phyloP scores from a whole-genome alignment of 2,888 invertebrate genomes.

The Lydus trimaculatus region DNA sequence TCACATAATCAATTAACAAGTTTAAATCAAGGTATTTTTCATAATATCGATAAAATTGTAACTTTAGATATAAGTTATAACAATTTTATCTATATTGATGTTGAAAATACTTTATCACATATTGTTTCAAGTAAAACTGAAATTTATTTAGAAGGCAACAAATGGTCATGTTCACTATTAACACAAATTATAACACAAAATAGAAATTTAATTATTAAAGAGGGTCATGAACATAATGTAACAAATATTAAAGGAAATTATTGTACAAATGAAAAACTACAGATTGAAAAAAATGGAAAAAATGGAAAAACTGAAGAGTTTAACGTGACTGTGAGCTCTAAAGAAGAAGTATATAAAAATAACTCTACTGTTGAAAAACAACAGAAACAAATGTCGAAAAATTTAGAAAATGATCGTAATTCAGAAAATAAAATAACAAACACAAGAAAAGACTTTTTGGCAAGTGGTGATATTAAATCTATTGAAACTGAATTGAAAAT shows the following conservation, averaged over 20 bases:
- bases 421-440: too few relatives aligned
- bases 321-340: too few relatives aligned
- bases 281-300: not conserved
- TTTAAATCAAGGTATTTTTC: not conserved
- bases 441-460: too few relatives aligned
- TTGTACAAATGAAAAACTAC: not conserved
- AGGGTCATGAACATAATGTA: not conserved
- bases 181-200: not conserved
- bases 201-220: not conserved
- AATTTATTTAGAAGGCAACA: not conserved
- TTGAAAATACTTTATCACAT: not conserved
- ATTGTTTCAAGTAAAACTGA: not conserved
- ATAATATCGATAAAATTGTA: slow-evolving; percentile 7
- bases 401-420: too few relatives aligned
- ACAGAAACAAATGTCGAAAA: too few relatives aligned
- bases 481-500: too few relatives aligned
- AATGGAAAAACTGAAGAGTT: not conserved
- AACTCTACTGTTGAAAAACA: too few relatives aligned
- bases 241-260: not conserved
- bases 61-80: slow-evolving; percentile 10
- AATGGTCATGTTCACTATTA: not conserved
- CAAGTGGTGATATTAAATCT: too few relatives aligned
- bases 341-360: too few relatives aligned
- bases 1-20: not conserved
- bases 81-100: not conserved